Evolutionary conservation across 2,888 invertebrate species (phyloP).

Genomic region (Coleophora deauratella): DNA sequence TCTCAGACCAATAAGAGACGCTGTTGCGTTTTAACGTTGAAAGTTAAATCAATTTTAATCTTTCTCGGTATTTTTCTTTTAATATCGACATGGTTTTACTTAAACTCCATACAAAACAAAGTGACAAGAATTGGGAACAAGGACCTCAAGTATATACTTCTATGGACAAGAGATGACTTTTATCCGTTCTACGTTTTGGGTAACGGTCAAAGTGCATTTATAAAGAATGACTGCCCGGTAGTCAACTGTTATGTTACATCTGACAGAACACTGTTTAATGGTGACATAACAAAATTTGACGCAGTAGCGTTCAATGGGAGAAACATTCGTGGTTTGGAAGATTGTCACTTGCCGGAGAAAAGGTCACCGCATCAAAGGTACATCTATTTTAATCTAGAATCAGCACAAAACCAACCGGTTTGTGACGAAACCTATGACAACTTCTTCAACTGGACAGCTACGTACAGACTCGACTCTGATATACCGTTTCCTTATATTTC

Average conservation of each 20-base stretch:
- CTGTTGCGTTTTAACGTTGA: too few species aligned
- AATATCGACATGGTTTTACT: too few species aligned
- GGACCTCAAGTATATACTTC: conserved; percentile 45
- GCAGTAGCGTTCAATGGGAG: conserved; percentile 55
- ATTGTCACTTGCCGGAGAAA: conserved; percentile 26
- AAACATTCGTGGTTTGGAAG: neutral
- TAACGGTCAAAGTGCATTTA: conserved; percentile 41
- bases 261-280: conserved; percentile 33
- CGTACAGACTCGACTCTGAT: conserved; percentile 57
- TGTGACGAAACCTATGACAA: conserved; percentile 39
- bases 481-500: conserved; percentile 46
- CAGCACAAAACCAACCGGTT: conserved; percentile 48
- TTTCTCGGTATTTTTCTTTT: too few species aligned
- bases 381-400: conserved; percentile 56
- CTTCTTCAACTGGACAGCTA: conserved; percentile 62
- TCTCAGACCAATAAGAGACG: too few species aligned
- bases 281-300: conserved; percentile 41
- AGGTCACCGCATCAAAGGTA: conserved; percentile 49
- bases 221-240: conserved; percentile 43
- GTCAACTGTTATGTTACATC: conserved; percentile 49
- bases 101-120: neutral
- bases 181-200: conserved; percentile 44
- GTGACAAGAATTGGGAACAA: conserved; percentile 9
- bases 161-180: conserved; percentile 42
- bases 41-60: too few species aligned